phyloP scores from a whole-genome alignment of 92 coral and sea anemone species.

The Blastomussa wellsi region DNA sequence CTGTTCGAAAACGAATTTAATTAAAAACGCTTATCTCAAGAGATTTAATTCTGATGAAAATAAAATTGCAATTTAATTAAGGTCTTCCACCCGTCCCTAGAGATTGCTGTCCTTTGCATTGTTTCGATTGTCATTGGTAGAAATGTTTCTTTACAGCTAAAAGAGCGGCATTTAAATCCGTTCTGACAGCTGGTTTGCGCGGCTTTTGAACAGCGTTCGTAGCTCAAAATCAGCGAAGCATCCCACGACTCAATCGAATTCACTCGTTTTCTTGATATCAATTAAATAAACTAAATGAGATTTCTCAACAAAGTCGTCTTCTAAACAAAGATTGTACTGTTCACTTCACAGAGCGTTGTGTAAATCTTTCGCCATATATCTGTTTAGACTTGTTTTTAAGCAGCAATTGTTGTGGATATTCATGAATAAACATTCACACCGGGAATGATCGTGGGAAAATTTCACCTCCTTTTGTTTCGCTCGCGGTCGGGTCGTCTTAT shows the following conservation, averaged over 20 bases:
- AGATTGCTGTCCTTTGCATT: background rate
- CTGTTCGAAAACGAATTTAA: background rate
- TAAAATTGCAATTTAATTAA: background rate
- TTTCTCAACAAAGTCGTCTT: constrained; percentile 9
- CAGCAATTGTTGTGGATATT: constrained; percentile 30
- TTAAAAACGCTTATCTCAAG: background rate
- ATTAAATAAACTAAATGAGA: background rate
- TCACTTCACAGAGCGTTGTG: constrained; percentile 19
- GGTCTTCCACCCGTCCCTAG: background rate
- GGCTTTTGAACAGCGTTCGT: background rate
- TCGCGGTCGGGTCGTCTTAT: constrained; percentile 45
- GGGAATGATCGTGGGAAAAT: constrained; percentile 81
- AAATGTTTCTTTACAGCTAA: background rate
- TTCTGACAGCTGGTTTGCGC: background rate
- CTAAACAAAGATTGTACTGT: constrained; percentile 13
- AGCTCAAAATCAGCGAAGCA: background rate
- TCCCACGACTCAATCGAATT: background rate
- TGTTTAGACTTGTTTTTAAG: constrained; percentile 43
- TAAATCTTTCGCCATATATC: constrained; percentile 15
- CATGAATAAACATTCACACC: constrained; percentile 43
- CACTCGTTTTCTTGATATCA: background rate
- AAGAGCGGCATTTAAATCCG: background rate
- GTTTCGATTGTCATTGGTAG: constrained; percentile 16
- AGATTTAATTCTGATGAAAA: constrained; percentile 1
- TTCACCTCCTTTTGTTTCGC: constrained; percentile 62